A percentile compares a stretch with the other conserved stretches of the same genome.
Evolutionary conservation across 2,888 invertebrate genomes (phyloP).

Genomic region (Trichogramma evanescens): DNA sequence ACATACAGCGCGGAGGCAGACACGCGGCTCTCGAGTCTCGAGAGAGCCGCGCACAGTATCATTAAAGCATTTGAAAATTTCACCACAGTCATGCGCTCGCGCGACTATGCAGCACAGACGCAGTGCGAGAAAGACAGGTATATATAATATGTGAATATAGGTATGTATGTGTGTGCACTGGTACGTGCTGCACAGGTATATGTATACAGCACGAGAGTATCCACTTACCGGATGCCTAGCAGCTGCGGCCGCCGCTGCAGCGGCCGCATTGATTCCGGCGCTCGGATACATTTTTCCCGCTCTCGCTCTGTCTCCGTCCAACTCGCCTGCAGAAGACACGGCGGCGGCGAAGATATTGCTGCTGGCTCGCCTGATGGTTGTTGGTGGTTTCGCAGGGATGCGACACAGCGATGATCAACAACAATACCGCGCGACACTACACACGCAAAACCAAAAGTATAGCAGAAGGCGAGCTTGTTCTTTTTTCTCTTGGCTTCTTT

Average conservation of each 20-base stretch:
- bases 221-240: constrained; percentile 78
- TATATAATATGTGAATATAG: too few relatives aligned
- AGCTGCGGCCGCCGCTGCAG: constrained; percentile 76
- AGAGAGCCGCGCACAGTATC: too few relatives aligned
- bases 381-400: too few relatives aligned
- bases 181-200: constrained; percentile 16
- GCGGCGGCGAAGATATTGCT: constrained; percentile 2
- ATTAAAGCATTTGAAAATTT: too few relatives aligned
- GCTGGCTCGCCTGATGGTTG: constrained; percentile 5
- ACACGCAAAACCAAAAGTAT: too few relatives aligned
- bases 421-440: too few relatives aligned
- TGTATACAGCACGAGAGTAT: constrained; percentile 16
- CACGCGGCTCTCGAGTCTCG: too few relatives aligned
- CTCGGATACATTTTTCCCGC: constrained; percentile 69
- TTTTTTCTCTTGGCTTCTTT: too few relatives aligned
- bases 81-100: too few relatives aligned
- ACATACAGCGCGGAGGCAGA: too few relatives aligned
- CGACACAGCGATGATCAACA: too few relatives aligned
- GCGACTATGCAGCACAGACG: neutral
- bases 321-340: constrained; percentile 20
- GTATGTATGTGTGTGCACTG: constrained; percentile 13
- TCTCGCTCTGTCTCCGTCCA: constrained; percentile 3
- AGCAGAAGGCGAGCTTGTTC: too few relatives aligned
- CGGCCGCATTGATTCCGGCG: constrained; percentile 81
- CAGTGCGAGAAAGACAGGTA: neutral